A percentile compares a stretch with the other conserved stretches of the same genome.
Evolutionary conservation across 2,113 vertebrate genomes (phyloP).

Genomic region (Sorex araneus): DNA sequence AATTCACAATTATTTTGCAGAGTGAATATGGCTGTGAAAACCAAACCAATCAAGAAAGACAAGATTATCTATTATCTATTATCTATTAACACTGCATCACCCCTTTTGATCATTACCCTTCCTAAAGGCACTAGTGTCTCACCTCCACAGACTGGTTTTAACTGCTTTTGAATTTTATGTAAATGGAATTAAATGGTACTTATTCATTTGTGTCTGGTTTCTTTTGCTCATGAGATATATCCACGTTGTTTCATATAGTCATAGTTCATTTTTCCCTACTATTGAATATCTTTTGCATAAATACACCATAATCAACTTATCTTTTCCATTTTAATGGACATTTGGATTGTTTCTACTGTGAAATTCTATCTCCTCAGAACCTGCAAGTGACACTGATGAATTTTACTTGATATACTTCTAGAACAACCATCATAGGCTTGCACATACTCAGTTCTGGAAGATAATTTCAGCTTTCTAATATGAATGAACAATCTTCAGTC

Average conservation of each 20-base stretch:
- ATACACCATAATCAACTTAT: not conserved
- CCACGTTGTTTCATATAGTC: no score
- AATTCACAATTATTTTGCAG: not conserved
- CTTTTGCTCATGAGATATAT: not conserved
- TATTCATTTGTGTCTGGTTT: not conserved
- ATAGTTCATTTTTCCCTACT: not conserved
- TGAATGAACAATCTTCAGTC: not conserved
- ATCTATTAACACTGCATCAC: not conserved
- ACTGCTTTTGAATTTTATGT: not conserved
- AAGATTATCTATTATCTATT: not conserved
- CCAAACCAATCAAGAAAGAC: not conserved
- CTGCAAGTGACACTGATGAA: no score
- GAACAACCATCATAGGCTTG: not conserved
- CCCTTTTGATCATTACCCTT: not conserved
- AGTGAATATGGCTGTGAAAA: not conserved
- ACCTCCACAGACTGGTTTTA: not conserved
- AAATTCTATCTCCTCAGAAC: not conserved
- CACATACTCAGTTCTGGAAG: not conserved
- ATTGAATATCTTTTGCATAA: not conserved
- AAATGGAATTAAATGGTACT: not conserved
- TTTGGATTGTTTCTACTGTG: not conserved
- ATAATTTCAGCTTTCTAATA: not conserved
- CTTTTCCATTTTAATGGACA: not conserved
- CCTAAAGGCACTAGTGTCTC: not conserved
- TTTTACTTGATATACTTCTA: not conserved